Evolutionary conservation across 2,888 invertebrate genomes (phyloP).

Genomic region (Orchesella flavescens): DNA sequence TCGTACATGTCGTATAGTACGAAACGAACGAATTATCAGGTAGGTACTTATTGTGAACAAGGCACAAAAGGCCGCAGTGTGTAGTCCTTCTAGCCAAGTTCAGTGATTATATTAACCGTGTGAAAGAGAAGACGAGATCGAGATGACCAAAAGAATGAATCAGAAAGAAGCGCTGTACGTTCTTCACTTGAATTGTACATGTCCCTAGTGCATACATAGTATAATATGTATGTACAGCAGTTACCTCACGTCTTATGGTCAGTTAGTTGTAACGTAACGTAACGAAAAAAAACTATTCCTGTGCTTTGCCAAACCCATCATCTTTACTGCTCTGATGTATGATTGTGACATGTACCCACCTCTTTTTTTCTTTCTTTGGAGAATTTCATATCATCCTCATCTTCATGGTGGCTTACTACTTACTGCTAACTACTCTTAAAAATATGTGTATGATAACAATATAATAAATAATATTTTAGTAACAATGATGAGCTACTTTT

Average conservation of each 20-base stretch:
- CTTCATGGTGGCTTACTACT: slow-evolving; percentile 42
- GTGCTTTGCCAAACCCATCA: background rate
- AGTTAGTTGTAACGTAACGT: background rate
- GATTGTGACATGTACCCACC: slow-evolving; percentile 54
- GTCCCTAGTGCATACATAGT: background rate
- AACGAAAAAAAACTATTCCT: slow-evolving; percentile 19
- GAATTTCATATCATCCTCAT: slow-evolving; percentile 21
- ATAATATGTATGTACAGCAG: background rate
- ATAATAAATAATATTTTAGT: slow-evolving; percentile 22
- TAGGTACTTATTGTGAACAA: slow-evolving; percentile 36
- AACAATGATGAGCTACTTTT: slow-evolving; percentile 52
- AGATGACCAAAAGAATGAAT: slow-evolving; percentile 18
- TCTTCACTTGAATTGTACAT: background rate
- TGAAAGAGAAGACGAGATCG: background rate
- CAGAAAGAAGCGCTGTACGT: slow-evolving; percentile 1
- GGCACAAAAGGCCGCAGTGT: slow-evolving; percentile 27
- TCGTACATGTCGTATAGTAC: background rate
- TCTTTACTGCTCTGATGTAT: slow-evolving; percentile 4
- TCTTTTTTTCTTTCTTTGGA: slow-evolving; percentile 45
- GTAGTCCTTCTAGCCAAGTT: slow-evolving; percentile 28
- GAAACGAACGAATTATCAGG: background rate
- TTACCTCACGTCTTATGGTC: background rate
- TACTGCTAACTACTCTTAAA: background rate
- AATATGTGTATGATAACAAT: slow-evolving; percentile 20
- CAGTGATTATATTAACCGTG: slow-evolving; percentile 14